These are phyloP conservation scores for Taxidea taxus DNA, from an alignment of 2,113 vertebrate genomes.

Conservation along the genomic window DNA sequence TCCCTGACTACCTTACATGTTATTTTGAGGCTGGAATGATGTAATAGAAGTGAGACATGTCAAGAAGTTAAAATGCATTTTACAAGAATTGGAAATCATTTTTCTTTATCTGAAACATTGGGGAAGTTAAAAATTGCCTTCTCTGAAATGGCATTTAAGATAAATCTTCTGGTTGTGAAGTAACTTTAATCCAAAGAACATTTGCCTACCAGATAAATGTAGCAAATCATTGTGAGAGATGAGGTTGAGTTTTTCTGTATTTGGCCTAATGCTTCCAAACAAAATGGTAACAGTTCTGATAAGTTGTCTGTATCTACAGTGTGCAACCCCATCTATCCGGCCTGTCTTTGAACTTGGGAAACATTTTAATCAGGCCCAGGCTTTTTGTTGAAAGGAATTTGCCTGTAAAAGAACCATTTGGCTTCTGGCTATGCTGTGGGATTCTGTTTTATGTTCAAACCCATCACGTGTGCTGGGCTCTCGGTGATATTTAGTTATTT, in stretches of 20 bases:
- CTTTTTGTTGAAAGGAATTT: conserved; percentile 20
- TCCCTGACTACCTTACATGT: background rate
- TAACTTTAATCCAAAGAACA: background rate
- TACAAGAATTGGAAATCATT: background rate
- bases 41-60: background rate
- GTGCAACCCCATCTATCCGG: background rate
- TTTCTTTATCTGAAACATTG: background rate
- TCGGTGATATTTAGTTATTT: conserved; percentile 1
- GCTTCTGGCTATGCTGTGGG: background rate
- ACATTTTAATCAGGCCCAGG: background rate
- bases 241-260: background rate
- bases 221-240: background rate
- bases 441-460: conserved; percentile 6
- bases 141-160: background rate
- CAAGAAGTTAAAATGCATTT: background rate
- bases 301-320: background rate
- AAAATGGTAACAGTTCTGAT: background rate
- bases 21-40: background rate
- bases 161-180: background rate
- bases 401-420: background rate
- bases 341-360: conserved; percentile 17
- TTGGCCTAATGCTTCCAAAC: background rate
- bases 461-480: background rate
- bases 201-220: conserved; percentile 25
- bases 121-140: background rate